Evolutionary conservation across 2,113 vertebrate genomes (phyloP).

Genomic region (Aspiorhynchus laticeps): DNA sequence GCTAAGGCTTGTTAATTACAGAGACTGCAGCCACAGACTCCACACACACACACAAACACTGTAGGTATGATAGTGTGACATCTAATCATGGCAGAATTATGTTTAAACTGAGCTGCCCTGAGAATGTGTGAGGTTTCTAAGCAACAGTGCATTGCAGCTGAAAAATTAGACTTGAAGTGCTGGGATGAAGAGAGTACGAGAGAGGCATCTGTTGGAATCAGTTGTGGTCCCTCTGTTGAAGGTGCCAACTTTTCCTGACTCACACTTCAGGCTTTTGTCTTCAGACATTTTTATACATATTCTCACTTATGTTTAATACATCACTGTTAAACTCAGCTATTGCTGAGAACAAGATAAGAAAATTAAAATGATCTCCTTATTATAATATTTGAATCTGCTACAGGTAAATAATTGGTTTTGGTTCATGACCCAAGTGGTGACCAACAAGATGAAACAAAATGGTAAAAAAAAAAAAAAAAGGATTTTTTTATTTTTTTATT

Average conservation of each 20-base stretch:
- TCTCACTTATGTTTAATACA: not conserved
- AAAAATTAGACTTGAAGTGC: slow-evolving; percentile 23
- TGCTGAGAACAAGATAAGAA: not conserved
- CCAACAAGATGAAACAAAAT: not conserved
- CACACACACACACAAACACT: not conserved
- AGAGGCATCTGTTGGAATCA: slow-evolving; percentile 12
- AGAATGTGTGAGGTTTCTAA: slow-evolving; percentile 67
- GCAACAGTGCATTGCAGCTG: slow-evolving; percentile 59
- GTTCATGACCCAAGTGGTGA: not conserved
- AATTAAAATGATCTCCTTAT: not conserved
- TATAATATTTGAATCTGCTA: not conserved
- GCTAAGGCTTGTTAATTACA: slow-evolving; percentile 67
- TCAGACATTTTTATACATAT: not conserved
- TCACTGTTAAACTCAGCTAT: not conserved
- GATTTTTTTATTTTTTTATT: not conserved
- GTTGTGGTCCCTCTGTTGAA: not conserved
- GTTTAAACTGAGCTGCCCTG: slow-evolving; percentile 41
- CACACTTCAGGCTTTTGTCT: not conserved
- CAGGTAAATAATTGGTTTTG: not conserved
- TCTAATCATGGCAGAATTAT: slow-evolving; percentile 65
- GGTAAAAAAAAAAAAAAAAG: not conserved
- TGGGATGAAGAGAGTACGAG: slow-evolving; percentile 2
- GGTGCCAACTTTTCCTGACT: slow-evolving; percentile 8
- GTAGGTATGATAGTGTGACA: slow-evolving; percentile 59
- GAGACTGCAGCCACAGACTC: slow-evolving; percentile 52